Percentiles rank a stretch among this genome's conserved stretches.
These are phyloP conservation scores for Sminthopsis crassicaudata DNA, from an alignment of 2,113 vertebrate genomes.

Conservation along the genomic window DNA sequence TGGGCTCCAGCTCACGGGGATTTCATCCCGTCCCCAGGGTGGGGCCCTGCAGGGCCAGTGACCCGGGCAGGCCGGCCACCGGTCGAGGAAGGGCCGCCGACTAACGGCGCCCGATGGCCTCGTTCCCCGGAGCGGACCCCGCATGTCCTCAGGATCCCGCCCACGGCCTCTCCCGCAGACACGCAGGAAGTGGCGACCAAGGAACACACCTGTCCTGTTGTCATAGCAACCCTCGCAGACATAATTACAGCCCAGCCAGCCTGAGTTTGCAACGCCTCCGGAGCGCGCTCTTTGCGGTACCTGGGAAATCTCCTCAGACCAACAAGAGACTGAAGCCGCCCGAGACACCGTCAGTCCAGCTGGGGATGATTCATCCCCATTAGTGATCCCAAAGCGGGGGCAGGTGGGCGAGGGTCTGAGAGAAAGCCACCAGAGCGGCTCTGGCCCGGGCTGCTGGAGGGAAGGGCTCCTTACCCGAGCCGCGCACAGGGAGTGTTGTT, in stretches of 20 bases:
- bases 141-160: too few relatives aligned
- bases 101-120: too few relatives aligned
- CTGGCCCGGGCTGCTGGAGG: constrained; percentile 11
- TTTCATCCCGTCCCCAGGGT: too few relatives aligned
- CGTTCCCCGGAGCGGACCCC: too few relatives aligned
- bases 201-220: constrained; percentile 44
- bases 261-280: constrained; percentile 13
- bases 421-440: constrained; percentile 58
- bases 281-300: constrained; percentile 22
- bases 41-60: too few relatives aligned
- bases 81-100: background rate
- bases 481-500: constrained; percentile 45
- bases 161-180: too few relatives aligned
- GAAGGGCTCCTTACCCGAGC: constrained; percentile 61
- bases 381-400: constrained; percentile 44
- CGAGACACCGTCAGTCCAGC: constrained; percentile 55
- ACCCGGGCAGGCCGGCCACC: background rate
- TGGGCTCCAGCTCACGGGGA: too few relatives aligned
- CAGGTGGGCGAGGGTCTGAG: background rate
- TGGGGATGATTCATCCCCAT: constrained; percentile 71
- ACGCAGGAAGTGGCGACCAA: background rate
- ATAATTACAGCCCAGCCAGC: constrained; percentile 17
- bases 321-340: constrained; percentile 12
- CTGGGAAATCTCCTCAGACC: background rate
- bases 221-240: constrained; percentile 68